Evolutionary conservation across 2,113 vertebrate species (phyloP), one percentile per base, ranked within the genome.

Genomic region (Hepsetus odoe): DNA sequence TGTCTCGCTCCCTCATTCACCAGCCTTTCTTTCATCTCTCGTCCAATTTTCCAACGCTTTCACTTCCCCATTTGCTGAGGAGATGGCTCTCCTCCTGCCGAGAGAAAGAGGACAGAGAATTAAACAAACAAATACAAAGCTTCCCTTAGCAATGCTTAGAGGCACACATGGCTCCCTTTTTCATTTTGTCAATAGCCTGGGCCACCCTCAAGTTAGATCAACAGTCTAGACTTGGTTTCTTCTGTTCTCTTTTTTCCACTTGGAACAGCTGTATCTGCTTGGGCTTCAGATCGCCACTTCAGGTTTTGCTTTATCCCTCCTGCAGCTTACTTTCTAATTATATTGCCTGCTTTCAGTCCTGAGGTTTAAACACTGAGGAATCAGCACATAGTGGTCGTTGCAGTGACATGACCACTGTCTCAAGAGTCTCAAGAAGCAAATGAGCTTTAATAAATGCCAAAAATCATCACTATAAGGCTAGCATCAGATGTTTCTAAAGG

Each of bases 1-100:
- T 16, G 40, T 26, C 35, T 22, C 26, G n/a, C 76, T 90, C 90
- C 90, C 62, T 84, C 86, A 61, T 76, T 0, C 70, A 84, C 87
- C 90, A 83, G 85, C 76, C 88, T 90, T 89, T 75, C 80, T 84
- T 87, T 80, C 77, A 84, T 88, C 89, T 92, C 80, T 89, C 91
- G 53, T 56, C 35, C 75, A 67, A 82, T 76, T 46, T 53, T 75
- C 74, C 42, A 18, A 56, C 55, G 18, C 76, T 9, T 79, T 32
- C 76, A 74, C 38, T 79, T 71, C 20, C 59, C 80, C 68, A 80
- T 85, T 80, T 82, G 79, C 72, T 55, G 46, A 81, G 56, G 72
- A 62, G 56, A 74, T 38, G 33, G 64, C 65, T 68, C 73, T 64
- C 56, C 59, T 32, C 32, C 44, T 26, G 26, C 51, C 46, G 18